Conservation (phyloP, 2,113 vertebrate species). For the Passerina amoena region DNA sequence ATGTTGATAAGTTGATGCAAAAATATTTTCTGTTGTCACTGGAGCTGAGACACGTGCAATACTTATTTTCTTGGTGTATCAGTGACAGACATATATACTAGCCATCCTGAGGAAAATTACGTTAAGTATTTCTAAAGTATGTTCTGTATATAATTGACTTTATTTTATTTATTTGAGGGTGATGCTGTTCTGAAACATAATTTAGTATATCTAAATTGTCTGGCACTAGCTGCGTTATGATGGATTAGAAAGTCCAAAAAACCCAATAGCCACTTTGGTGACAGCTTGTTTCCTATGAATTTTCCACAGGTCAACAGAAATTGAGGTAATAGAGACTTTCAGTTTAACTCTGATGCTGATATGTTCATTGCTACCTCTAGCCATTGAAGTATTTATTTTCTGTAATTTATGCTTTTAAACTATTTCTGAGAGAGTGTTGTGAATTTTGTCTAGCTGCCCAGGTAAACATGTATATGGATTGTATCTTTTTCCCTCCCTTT, state of each 20-base stretch:
- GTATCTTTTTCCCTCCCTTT: background rate
- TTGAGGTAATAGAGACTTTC: background rate
- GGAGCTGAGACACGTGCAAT: constrained; percentile 21
- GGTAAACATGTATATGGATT: background rate
- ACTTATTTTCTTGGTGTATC: constrained; percentile 45
- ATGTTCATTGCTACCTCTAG: background rate
- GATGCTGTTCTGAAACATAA: background rate
- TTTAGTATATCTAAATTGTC: background rate
- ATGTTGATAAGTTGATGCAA: constrained; percentile 11
- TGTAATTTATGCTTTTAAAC: background rate
- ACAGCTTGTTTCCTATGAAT: background rate
- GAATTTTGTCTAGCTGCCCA: background rate
- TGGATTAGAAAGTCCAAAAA: background rate
- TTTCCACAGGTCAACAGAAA: background rate
- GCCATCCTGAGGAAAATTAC: constrained; percentile 32
- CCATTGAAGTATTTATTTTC: background rate
- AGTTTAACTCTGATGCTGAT: background rate
- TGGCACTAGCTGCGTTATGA: background rate
- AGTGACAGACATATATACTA: background rate
- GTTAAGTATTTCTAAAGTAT: constrained; percentile 7
- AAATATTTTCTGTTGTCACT: constrained; percentile 33
- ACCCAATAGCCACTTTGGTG: background rate
- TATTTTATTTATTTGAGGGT: background rate
- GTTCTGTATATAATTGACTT: background rate
- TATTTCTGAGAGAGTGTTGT: background rate